These are phyloP conservation scores for Phoronis australis DNA, from an alignment of 2,888 invertebrate genomes.

Conservation along the genomic window DNA sequence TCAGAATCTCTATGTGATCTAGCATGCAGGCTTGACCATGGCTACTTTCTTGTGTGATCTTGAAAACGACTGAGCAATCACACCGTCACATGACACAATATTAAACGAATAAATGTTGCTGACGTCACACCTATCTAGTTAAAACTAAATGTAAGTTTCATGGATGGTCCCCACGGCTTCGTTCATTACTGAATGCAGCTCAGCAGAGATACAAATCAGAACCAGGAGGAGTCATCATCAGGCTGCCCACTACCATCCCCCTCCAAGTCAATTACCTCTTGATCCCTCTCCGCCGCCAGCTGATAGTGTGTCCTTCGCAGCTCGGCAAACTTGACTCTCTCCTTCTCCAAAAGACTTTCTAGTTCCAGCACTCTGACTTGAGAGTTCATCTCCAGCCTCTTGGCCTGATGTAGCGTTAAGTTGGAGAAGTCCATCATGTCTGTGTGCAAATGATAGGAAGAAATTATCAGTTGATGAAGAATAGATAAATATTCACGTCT, in stretches of 20 bases:
- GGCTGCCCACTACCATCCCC: neutral
- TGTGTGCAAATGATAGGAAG: constrained; percentile 43
- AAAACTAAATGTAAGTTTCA: no score
- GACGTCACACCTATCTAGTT: no score
- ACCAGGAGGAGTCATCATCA: neutral
- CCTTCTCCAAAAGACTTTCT: constrained; percentile 83
- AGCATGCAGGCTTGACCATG: no score
- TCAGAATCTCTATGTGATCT: no score
- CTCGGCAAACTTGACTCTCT: constrained; percentile 77
- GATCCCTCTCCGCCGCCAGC: constrained; percentile 58
- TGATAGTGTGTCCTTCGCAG: constrained; percentile 89
- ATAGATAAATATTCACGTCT: no score
- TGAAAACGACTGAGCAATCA: no score
- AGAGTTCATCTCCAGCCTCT: constrained; percentile 94
- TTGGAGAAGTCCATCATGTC: constrained; percentile 86
- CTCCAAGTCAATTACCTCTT: constrained; percentile 33
- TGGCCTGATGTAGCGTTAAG: constrained; percentile 86
- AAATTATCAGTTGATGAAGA: neutral
- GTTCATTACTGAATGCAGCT: no score
- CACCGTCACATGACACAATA: no score
- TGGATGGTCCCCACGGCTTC: no score
- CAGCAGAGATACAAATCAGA: neutral
- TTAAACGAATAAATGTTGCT: no score
- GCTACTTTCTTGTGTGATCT: no score
- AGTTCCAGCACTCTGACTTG: constrained; percentile 89